Evolutionary conservation across 1,140 invertebrate species (phyloP).

Genomic region (Pseudomyrmex gracilis): DNA sequence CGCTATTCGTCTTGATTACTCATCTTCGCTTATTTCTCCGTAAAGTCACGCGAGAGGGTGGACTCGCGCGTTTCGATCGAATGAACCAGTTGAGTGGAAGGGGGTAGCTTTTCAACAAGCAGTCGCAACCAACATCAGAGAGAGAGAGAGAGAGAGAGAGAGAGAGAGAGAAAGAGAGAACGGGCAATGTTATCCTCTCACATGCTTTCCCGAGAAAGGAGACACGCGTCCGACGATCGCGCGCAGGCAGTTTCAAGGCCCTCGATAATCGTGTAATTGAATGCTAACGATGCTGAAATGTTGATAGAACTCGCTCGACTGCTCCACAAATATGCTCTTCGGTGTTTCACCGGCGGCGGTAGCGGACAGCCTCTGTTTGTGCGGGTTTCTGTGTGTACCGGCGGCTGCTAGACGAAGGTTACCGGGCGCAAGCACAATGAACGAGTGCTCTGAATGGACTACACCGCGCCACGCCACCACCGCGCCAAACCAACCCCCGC

Average conservation of each 20-base stretch:
- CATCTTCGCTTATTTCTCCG: conserved; percentile 3
- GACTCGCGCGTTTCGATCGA: not conserved
- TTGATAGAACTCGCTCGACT: conserved; percentile 74
- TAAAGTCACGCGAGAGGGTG: not conserved
- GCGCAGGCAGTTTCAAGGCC: conserved; percentile 59
- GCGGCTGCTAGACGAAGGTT: conserved; percentile 57
- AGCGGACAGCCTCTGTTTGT: conserved; percentile 63
- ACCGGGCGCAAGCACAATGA: conserved; percentile 60
- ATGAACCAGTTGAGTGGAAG: not conserved
- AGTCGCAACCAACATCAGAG: not conserved
- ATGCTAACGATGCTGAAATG: conserved; percentile 77
- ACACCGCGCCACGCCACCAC: conserved; percentile 8
- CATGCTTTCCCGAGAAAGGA: not conserved
- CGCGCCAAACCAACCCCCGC: conserved; percentile 10
- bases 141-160: not conserved
- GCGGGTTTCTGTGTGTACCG: conserved; percentile 42
- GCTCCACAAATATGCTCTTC: conserved; percentile 76
- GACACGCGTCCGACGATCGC: conserved; percentile 42
- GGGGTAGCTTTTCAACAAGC: not conserved
- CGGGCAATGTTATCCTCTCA: not conserved
- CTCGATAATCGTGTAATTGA: conserved; percentile 79
- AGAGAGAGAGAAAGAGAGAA: not conserved
- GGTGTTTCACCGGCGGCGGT: conserved; percentile 58
- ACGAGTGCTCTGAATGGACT: conserved; percentile 53
- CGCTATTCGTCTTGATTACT: not conserved